Base-by-base conservation (phyloP, 2,113 vertebrate species). In the Prinia subflava region DNA sequence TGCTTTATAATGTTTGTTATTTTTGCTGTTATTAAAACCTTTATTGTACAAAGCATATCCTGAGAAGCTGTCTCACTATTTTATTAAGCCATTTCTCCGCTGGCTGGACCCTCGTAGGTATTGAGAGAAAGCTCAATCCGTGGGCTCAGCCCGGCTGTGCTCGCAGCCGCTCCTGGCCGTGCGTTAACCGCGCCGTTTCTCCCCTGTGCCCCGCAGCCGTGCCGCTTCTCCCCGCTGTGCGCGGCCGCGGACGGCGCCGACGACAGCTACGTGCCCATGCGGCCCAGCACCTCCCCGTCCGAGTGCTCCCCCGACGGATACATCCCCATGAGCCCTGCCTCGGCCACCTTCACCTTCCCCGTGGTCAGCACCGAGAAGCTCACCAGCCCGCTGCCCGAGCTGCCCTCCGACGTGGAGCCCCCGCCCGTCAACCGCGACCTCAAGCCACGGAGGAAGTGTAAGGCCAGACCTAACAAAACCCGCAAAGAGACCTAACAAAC, bases 401-500 rank as follows among this genome's bases (percentile, higher is more conserved):
- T 98, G 17, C 97, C 98, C 56, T 97, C 60, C 0, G 98, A 99
- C 42, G 42, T 99, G 87, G 98, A 98, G 35, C 99, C 99, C 5
- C 99, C 99, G 20, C 99, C 99, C 0, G 98, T 99, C 83, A 99
- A 99, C 92, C 98, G 99, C 57, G 98, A 99, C 87, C 99, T 99
- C 73, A 99, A 99, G 89, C 99, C 99, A 70, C 98, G 98, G 3
- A 98, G 98, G 92, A 99, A 98, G 98, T 94, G 99, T 99, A 97
- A 98, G 98, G 15, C 23, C 64, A 21, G 46, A 68, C 18, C n/a
- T 56, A 3, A 39, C 39, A 39, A 39, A 39, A 39, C 39, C 39
- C 39, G 39, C 39, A 39, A 39, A 39, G 39, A 39, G 39, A 39
- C 39, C 11, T 39, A 39, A 39, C 39, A 39, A 39, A 39, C 39